phyloP scores from a whole-genome alignment of 2,888 invertebrate species.

The Scaeva pyrastri region DNA sequence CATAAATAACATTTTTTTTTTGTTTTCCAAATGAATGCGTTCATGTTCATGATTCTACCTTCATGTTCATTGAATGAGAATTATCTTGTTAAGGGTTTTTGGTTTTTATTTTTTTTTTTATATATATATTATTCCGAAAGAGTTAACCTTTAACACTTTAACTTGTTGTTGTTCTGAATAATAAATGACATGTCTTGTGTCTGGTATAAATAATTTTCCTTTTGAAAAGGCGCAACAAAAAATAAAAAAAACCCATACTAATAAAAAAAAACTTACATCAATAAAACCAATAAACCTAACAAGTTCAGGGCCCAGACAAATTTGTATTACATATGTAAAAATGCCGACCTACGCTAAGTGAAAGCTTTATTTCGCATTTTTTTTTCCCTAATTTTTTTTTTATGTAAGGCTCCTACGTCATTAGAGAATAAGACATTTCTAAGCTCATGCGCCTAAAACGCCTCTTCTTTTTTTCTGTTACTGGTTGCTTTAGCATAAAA shows the following conservation, averaged over 20 bases:
- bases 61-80: background rate
- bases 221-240: too few relatives aligned
- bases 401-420: constrained; percentile 50
- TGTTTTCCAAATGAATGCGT: background rate
- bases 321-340: background rate
- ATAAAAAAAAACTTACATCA: constrained; percentile 36
- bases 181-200: constrained; percentile 46
- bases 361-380: constrained; percentile 44
- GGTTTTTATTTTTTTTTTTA: too few relatives aligned
- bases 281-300: constrained; percentile 41
- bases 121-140: constrained; percentile 44
- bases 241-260: constrained; percentile 27
- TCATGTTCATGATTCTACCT: background rate
- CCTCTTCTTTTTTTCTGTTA: constrained; percentile 23
- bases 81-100: background rate
- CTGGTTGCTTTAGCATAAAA: background rate
- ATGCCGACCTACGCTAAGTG: constrained; percentile 1
- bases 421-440: constrained; percentile 10
- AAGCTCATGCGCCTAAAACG: constrained; percentile 50
- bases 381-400: constrained; percentile 9
- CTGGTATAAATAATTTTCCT: constrained; percentile 59
- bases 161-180: constrained; percentile 33
- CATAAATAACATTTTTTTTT: constrained; percentile 17
- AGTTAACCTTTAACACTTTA: constrained; percentile 24
- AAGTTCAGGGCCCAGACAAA: constrained; percentile 43